Evolutionary conservation across 1,140 invertebrate species (phyloP), one percentile per base, ranked within the genome.

Genomic region (Copidosoma floridanum): DNA sequence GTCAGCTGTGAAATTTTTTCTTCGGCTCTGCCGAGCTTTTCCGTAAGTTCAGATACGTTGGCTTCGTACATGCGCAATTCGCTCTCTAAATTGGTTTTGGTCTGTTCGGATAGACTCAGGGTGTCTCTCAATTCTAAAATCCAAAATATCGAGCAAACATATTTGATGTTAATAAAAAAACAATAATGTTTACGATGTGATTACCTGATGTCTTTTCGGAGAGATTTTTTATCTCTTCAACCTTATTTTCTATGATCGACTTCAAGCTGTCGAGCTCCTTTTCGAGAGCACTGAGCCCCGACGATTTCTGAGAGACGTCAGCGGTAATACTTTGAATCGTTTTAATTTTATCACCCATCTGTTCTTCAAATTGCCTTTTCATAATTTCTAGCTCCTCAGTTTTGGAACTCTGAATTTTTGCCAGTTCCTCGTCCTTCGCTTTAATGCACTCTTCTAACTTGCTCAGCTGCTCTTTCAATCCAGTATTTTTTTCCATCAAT

Each of bases 161-260:
- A n/a, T n/a, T n/a, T n/a, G n/a, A n/a, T n/a, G n/a, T n/a, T n/a
- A n/a, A n/a, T n/a, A n/a, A n/a, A n/a, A n/a, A n/a, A n/a, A n/a
- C 1, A 56, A 23, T 53, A 21, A n/a, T n/a, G n/a, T n/a, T n/a
- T n/a, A n/a, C n/a, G n/a, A n/a, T n/a, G n/a, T n/a, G n/a, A n/a
- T 70, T 73, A 79, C 77, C 72, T 60, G 68, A 64, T 23, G 56
- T 75, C 64, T 76, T 79, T 27, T 80, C 71, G 26, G 70, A 68
- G 11, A 79, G 64, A 65, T 71, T 69, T 70, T 78, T 83, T 68
- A 73, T 82, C 71, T 73, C 73, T 32, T 75, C 71, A 27, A 75
- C 74, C 65, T 81, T 81, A 35, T 64, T 71, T 16, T 67, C 61
- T 16, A 78, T 59, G 37, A 74, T 69, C 27, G 59, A 68, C 61